Evolutionary conservation across 2,797 vertebrate genomes (phyloP), one percentile per base, ranked within the genome.

Genomic region (Taenioides sp.): DNA sequence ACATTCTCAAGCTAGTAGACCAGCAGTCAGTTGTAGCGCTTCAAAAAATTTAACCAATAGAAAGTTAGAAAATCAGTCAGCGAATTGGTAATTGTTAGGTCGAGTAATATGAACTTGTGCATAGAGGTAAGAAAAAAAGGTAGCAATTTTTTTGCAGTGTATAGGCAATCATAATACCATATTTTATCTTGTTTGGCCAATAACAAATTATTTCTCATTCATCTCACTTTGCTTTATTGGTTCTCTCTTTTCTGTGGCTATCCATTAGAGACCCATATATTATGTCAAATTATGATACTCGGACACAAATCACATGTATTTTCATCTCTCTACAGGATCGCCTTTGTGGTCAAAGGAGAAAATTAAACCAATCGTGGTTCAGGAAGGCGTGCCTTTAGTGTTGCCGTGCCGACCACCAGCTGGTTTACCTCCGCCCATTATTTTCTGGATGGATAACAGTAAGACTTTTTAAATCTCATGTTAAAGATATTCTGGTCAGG

Each of bases 361-460:
- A 78, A 92, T 96, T 68, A 95, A 96, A 77, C 95, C 95, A 66
- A 92, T 96, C 61, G 76, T 90, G 0, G 94, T 97, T 64, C 93
- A 84, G 62, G 95, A 96, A 86, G 98, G 98, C 4, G 93, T 94
- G 78, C 90, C 95, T 47, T 80, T 98, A 64, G 91, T 98, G 55
- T 92, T 99, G 67, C 94, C 92, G 14, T 99, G 98, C 79, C 94
- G 94, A 73, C 98, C 98, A 14, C 98, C 98, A 0, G 87, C 94
- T 43, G 98, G 98, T 76, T 92, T 99, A 54, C 98, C 98, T 23
- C 95, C 97, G 66, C 97, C 98, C 73, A 94, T 98, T 77, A 95
- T 99, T 83, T 98, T 99, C 94, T 99, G 98, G 98, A 99, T 99
- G 98, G 96, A 98, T 93, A 97, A 97, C 34, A 95, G 98, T 99